phyloP scores from a whole-genome alignment of 2,888 invertebrate species.

The Drosophila emarginata region DNA sequence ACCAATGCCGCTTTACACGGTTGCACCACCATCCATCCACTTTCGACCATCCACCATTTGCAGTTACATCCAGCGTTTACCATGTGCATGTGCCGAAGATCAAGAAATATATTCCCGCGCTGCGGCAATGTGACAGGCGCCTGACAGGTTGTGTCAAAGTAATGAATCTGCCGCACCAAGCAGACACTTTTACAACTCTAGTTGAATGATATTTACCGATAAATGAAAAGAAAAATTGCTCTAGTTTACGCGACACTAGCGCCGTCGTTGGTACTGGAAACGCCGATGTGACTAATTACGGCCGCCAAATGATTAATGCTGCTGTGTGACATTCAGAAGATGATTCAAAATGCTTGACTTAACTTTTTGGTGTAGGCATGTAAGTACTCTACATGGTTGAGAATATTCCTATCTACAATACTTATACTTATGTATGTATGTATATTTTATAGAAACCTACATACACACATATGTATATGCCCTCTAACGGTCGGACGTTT shows the following conservation, averaged over 20 bases:
- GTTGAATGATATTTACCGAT: conserved; percentile 22
- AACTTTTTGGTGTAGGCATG: conserved; percentile 59
- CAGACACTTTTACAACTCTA: conserved; percentile 78
- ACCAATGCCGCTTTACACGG: conserved; percentile 40
- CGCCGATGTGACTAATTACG: conserved; percentile 77
- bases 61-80: not conserved
- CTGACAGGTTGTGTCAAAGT: conserved; percentile 81
- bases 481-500: too few relatives aligned
- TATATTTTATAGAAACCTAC: too few relatives aligned
- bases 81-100: conserved; percentile 18
- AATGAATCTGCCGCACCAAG: conserved; percentile 80
- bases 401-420: too few relatives aligned
- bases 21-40: conserved; percentile 59
- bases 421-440: too few relatives aligned
- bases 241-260: conserved; percentile 65
- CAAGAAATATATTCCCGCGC: conserved; percentile 59
- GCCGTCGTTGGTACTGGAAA: conserved; percentile 42
- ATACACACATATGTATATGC: too few relatives aligned
- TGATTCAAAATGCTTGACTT: conserved; percentile 44
- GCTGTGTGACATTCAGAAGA: conserved; percentile 52
- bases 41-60: conserved; percentile 42
- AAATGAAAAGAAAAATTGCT: conserved; percentile 72
- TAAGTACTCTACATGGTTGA: conserved; percentile 22
- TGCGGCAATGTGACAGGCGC: conserved; percentile 79
- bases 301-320: conserved; percentile 74